These are phyloP conservation scores for Sphaerophoria rueppellii DNA, from an alignment of 2,888 invertebrate genomes.

Conservation along the genomic window DNA sequence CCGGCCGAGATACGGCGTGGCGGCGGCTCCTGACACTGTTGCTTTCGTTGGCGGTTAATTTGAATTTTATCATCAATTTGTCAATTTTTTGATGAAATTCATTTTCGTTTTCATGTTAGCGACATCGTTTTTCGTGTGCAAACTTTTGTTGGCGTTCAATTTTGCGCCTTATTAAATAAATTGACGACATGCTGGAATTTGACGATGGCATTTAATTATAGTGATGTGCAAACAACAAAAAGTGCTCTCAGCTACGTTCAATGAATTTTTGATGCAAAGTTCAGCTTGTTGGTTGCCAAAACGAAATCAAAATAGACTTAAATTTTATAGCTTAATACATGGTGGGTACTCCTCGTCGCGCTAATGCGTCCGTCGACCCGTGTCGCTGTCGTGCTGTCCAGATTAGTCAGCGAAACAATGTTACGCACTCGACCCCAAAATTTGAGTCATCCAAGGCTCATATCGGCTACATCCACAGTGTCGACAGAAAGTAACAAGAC, in stretches of 20 bases:
- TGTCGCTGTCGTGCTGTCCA: no score
- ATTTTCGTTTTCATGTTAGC: constrained; percentile 39
- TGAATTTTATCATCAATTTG: constrained; percentile 70
- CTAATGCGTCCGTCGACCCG: no score
- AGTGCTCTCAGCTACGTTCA: background rate
- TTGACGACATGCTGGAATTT: constrained; percentile 60
- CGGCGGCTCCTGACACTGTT: background rate
- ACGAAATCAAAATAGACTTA: constrained; percentile 64
- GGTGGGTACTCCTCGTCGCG: no score
- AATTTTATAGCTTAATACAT: constrained; percentile 73
- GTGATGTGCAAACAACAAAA: constrained; percentile 67
- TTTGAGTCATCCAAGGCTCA: no score
- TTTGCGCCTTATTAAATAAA: constrained; percentile 72
- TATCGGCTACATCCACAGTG: no score
- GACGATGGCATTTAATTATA: constrained; percentile 67
- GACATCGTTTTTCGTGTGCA: constrained; percentile 5
- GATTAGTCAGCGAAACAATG: no score
- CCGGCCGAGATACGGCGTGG: background rate
- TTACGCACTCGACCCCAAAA: no score
- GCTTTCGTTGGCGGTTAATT: constrained; percentile 51
- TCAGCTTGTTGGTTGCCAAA: constrained; percentile 45
- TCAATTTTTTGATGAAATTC: constrained; percentile 60
- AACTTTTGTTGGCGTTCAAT: constrained; percentile 65
- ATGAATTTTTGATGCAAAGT: constrained; percentile 28
- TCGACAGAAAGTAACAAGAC: no score